Evolutionary conservation across 2,888 invertebrate species (phyloP), one percentile per base, ranked within the genome.

Genomic region (Zele albiditarsus): DNA sequence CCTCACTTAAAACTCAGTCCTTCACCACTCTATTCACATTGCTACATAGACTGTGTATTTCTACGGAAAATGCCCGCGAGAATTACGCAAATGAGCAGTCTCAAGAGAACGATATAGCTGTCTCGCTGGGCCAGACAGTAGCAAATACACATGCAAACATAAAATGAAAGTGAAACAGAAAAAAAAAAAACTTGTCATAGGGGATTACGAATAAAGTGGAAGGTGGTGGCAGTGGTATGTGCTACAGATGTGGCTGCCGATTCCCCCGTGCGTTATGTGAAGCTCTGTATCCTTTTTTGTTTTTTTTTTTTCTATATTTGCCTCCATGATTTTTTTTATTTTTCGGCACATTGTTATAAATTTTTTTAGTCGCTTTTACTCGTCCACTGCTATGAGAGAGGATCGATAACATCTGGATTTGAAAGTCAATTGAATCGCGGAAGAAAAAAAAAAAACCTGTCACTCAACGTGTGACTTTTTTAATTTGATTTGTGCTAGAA

Each of bases 51-150:
- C 62, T 6, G 25, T 3, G 12, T 62, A 12, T 28, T 5, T 25
- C 14, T 3, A 31, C 62, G 16, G 27, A 28, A 31, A 62, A 14
- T 1, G 2, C 28, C 62, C 12, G 31, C 16, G 27, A 62, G 62
- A 60, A 62, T 71, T 33, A 42, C 42, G 23, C 3, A 31, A 38
- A 58, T 53, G 20, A 60, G 62, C 46, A 20, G 62, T 10, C 33
- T 31, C 38, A 5, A 8, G 28, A 28, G 28, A 42, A 46, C 10
- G 42, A 57, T 38, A 23, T 53, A 53, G n/a, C n/a, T n/a, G 53
- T 53, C 53, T 20, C 42, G 5, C 8, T 53, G 53, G 5, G 8
- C 10, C 0, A 53, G 53, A 53, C 53, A 53, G 53, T 4, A 20
- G 20, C 8, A 53, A 53, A 53, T 53, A 53, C 23, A 53, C 53